phyloP scores from a whole-genome alignment of 2,797 vertebrate genomes.

The Diceros bicornis region DNA sequence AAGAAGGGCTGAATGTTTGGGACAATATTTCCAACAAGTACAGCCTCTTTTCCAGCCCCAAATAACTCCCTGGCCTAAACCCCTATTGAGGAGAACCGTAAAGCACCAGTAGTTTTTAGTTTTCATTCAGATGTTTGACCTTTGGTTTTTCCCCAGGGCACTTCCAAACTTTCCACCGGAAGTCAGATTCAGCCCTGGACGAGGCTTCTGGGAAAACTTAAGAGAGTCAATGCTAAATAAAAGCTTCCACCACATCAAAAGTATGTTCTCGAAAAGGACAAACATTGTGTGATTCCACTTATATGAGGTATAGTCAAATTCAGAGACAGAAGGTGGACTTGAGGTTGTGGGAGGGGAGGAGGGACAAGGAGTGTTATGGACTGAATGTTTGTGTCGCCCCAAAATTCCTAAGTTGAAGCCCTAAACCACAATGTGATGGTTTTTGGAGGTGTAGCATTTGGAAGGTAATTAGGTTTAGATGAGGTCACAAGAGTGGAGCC shows the following conservation, averaged over 20 bases:
- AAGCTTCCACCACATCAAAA: neutral
- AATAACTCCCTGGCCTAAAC: neutral
- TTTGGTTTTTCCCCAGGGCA: neutral
- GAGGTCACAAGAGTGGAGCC: neutral
- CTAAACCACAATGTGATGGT: neutral
- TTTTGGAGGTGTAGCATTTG: neutral
- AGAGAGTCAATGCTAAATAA: neutral
- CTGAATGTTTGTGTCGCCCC: neutral
- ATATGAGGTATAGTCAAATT: neutral
- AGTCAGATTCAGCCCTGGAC: neutral
- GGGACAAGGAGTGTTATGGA: neutral
- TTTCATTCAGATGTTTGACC: neutral
- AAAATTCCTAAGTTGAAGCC: neutral
- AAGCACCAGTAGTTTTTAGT: neutral
- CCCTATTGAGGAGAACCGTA: neutral
- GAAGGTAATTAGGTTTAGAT: neutral
- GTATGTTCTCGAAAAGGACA: neutral
- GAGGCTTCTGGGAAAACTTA: neutral
- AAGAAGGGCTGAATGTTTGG: neutral
- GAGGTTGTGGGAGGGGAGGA: neutral
- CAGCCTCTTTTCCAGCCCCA: neutral
- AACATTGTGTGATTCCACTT: neutral
- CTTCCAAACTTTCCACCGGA: neutral
- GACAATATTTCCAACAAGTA: neutral
- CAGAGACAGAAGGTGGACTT: neutral